phyloP scores from a whole-genome alignment of 2,113 vertebrate species.

The Ramphastos sulfuratus region DNA sequence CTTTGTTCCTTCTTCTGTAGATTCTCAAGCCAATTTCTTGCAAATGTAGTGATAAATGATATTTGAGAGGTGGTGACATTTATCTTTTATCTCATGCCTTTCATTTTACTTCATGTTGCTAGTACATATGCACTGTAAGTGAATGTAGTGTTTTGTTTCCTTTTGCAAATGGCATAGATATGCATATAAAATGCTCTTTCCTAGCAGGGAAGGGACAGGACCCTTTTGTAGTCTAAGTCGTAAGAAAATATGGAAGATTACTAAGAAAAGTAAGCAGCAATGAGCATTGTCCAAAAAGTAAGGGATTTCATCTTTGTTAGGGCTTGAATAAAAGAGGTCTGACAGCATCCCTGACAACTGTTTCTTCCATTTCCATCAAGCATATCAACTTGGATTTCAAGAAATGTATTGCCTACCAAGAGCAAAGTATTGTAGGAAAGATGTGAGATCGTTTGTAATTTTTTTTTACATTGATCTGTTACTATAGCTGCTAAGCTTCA shows the following conservation, averaged over 20 bases:
- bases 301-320: background rate
- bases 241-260: background rate
- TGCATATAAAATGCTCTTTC: background rate
- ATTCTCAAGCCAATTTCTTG: background rate
- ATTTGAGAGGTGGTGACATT: background rate
- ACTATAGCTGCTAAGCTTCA: background rate
- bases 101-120: background rate
- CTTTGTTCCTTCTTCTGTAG: background rate
- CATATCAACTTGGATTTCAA: background rate
- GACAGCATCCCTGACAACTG: background rate
- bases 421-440: background rate
- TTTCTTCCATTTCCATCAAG: conserved; percentile 59
- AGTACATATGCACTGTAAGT: background rate
- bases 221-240: background rate
- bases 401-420: background rate
- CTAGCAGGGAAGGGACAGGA: background rate
- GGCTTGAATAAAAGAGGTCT: background rate
- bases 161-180: background rate
- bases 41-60: background rate
- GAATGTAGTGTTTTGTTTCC: background rate
- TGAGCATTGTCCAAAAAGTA: background rate
- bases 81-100: background rate
- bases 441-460: background rate
- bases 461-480: background rate
- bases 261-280: background rate